Percentiles rank a stretch among this genome's conserved stretches.
phyloP scores from a whole-genome alignment of 2,113 vertebrate genomes.

The Anguilla japonica region DNA sequence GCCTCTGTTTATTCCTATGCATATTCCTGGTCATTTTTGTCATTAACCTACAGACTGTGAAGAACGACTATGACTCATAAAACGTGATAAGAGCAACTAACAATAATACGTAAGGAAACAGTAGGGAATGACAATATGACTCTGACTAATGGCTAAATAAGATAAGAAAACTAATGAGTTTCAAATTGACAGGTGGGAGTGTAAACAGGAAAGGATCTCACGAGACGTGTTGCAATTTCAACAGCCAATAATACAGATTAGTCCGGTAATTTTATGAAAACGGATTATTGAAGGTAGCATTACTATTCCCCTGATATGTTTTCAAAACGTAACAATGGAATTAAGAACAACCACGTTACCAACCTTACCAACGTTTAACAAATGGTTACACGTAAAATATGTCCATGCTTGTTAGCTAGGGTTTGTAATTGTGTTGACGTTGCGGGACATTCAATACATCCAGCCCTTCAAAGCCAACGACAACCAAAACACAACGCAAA shows the following conservation, averaged over 20 bases:
- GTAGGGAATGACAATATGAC: background rate
- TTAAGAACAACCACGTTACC: too few species aligned
- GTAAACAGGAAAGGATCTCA: background rate
- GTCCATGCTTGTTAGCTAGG: too few species aligned
- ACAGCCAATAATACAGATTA: background rate
- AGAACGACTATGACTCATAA: too few species aligned
- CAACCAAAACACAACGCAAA: background rate
- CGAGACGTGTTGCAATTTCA: background rate
- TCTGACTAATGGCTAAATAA: background rate
- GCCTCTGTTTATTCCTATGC: background rate
- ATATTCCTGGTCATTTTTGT: background rate
- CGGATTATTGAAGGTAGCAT: background rate
- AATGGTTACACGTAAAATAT: too few species aligned
- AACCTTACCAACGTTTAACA: too few species aligned
- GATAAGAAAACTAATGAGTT: background rate
- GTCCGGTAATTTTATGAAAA: background rate
- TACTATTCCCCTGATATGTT: background rate
- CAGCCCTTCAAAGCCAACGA: background rate
- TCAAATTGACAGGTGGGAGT: background rate
- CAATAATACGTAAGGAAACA: background rate
- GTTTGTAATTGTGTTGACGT: background rate
- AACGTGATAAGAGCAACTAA: too few species aligned
- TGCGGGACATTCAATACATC: background rate
- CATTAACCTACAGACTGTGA: too few species aligned
- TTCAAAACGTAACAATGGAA: background rate